Evolutionary conservation across 2,113 vertebrate genomes (phyloP).

Genomic region (Cnemophilus loriae): DNA sequence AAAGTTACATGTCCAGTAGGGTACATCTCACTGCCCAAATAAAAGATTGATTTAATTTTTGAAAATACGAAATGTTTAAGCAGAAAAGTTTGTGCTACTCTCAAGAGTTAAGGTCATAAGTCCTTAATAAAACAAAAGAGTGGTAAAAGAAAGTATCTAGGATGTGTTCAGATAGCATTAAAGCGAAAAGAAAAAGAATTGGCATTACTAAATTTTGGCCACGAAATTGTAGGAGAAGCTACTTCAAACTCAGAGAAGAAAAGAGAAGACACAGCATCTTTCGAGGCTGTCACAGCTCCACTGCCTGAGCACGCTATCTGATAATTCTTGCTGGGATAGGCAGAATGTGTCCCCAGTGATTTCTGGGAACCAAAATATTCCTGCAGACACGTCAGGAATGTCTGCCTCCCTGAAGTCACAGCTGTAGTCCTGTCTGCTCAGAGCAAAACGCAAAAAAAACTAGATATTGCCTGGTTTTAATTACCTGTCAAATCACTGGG

Average conservation of each 20-base stretch:
- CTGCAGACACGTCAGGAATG: background rate
- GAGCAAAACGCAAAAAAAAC: background rate
- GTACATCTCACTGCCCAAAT: background rate
- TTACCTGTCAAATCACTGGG: background rate
- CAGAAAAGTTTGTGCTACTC: background rate
- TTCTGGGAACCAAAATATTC: background rate
- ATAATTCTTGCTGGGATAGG: background rate
- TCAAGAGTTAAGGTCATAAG: background rate
- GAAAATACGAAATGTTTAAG: background rate
- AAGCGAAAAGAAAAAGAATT: background rate
- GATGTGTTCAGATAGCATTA: background rate
- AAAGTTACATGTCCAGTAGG: background rate
- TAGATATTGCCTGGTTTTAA: background rate
- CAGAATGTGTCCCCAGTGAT: background rate
- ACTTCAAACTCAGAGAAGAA: background rate
- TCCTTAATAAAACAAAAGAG: background rate
- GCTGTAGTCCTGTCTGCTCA: background rate
- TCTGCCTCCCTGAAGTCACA: background rate
- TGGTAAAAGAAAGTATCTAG: background rate
- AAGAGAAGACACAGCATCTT: background rate
- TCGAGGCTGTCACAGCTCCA: background rate
- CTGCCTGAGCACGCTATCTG: fast-evolving
- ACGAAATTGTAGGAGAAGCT: background rate
- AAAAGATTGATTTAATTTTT: background rate
- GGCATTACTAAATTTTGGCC: background rate